Base-by-base conservation (phyloP, 2,888 invertebrate species). In the Geophilus truncorum region DNA sequence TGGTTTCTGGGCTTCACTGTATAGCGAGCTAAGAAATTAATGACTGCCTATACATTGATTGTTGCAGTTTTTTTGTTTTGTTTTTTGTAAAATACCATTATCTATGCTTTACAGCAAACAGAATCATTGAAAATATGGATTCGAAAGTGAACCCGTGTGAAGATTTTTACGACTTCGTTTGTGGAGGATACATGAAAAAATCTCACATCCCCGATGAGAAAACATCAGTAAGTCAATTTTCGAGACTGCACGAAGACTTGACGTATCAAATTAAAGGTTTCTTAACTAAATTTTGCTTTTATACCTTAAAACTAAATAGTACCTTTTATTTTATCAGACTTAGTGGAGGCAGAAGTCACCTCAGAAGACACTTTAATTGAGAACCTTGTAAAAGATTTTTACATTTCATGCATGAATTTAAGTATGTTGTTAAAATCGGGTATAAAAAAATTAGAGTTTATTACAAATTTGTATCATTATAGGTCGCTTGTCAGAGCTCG, bases 361-460 rank as follows among this genome's bases (percentile, higher is more conserved):
- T 9, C 7, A 25, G 62, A 62, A 9, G 25, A 62, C 5, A 25
- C 84, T 9, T 85, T 85, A 80, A 91, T 92, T 0, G 90, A 90
- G 86, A 89, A 88, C 80, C 90, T 95, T 81, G 93, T 93, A n/a
- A 95, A 95, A 87, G 91, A 92, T 23, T 88, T 96, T 82, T 97
- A 94, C 89, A 91, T 91, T 85, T 92, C 95, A 78, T 97, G 96
- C 88, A 93, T 96, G 92, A 94, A 96, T 86, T 92, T 92, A 88
- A 91, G 94, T 94, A 88, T 91, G 92, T 90, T 80, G 21, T 21
- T 18, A 23, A 32, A 12, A 79, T 21, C n/a, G 40, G 9, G 12
- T 12, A 40, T 2, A 15, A 40, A 40, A 25, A 4, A 75, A 77
- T n/a, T 57, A 40, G 1, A 21, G 51, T 21, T 76, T 32, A n/a